phyloP scores from a whole-genome alignment of 64 coral and sea anemone species.

The Montipora cactus region DNA sequence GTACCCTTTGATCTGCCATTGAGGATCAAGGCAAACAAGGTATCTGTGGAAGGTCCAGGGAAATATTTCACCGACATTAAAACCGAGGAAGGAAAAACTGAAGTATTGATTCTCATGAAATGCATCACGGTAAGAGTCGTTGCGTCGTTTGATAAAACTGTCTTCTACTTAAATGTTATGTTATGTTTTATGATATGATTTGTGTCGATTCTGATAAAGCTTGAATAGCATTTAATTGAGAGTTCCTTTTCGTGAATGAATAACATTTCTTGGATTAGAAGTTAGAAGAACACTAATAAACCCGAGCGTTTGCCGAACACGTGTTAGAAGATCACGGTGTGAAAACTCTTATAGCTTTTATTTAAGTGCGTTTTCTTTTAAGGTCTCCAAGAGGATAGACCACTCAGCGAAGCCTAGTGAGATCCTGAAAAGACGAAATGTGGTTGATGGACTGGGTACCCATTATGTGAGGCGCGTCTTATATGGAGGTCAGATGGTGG shows the following conservation, averaged over 20 bases:
- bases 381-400: neutral
- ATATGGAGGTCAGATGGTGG: slow-evolving; percentile 3
- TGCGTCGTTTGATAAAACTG: neutral
- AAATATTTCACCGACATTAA: neutral
- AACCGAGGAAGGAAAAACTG: slow-evolving; percentile 3
- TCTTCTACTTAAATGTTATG: neutral
- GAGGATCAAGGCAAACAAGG: neutral
- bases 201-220: too few relatives aligned
- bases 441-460: neutral
- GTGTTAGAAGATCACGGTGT: too few relatives aligned
- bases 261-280: too few relatives aligned
- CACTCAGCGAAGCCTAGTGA: neutral
- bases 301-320: too few relatives aligned
- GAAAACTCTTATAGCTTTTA: neutral
- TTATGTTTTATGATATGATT: too few relatives aligned
- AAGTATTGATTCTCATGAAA: neutral
- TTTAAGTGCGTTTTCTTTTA: neutral
- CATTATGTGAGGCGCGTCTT: neutral
- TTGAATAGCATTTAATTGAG: too few relatives aligned
- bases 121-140: neutral
- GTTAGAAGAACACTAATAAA: too few relatives aligned
- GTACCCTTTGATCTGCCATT: neutral
- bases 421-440: neutral
- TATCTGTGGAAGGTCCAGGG: neutral
- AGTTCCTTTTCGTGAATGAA: too few relatives aligned